Conservation (phyloP, 2,888 invertebrate species). For the Cheilosia variabilis region DNA sequence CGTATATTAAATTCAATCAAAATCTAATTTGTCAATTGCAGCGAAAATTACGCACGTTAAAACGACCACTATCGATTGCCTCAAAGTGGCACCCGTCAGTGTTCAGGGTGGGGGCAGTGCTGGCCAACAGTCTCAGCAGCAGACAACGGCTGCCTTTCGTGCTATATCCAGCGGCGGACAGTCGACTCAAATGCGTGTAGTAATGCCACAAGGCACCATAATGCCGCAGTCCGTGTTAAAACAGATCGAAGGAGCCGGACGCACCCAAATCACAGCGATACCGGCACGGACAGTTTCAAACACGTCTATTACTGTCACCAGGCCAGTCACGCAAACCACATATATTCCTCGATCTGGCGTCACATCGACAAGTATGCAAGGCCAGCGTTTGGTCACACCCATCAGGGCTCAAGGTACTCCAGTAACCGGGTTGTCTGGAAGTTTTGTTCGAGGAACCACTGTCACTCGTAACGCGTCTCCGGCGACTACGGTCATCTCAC, state of each 20-base stretch:
- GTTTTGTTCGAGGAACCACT: constrained; percentile 81
- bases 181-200: constrained; percentile 82
- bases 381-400: constrained; percentile 81
- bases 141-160: constrained; percentile 81
- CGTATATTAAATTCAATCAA: constrained; percentile 1
- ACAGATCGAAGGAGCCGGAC: constrained; percentile 83
- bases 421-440: constrained; percentile 79
- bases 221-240: constrained; percentile 85
- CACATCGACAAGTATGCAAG: constrained; percentile 82
- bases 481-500: constrained; percentile 82
- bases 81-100: constrained; percentile 80
- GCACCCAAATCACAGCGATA: constrained; percentile 83
- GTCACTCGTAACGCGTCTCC: constrained; percentile 80
- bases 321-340: constrained; percentile 82
- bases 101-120: constrained; percentile 76
- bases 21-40: constrained; percentile 83
- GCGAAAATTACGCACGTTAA: constrained; percentile 85
- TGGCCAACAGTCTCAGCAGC: constrained; percentile 68
- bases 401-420: constrained; percentile 79
- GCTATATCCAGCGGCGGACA: constrained; percentile 81
- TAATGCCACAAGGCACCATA: constrained; percentile 82
- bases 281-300: constrained; percentile 83
- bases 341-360: constrained; percentile 82
- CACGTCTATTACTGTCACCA: constrained; percentile 83
- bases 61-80: constrained; percentile 82